Evolutionary conservation across 2,797 vertebrate species (phyloP).

Genomic region (Echiichthys vipera): DNA sequence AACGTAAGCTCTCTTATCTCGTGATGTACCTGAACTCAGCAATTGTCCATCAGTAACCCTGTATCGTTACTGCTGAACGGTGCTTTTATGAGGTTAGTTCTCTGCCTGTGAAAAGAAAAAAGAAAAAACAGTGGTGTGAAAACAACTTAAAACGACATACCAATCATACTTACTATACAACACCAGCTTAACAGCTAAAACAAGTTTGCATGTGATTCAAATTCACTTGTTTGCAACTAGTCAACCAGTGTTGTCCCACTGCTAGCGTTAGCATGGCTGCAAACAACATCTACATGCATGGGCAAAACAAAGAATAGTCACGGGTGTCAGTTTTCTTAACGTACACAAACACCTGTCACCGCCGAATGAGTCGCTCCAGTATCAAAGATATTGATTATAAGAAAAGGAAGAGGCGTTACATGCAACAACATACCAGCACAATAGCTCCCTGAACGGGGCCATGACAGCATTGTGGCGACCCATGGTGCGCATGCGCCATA

Average conservation of each 20-base stretch:
- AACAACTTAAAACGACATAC: background rate
- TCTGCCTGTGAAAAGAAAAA: slow-evolving; percentile 27
- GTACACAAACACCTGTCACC: accelerated
- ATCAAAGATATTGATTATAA: accelerated
- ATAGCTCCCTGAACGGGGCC: slow-evolving; percentile 59
- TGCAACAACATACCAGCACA: slow-evolving; percentile 65
- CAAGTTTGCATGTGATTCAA: background rate
- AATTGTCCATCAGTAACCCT: slow-evolving; percentile 34
- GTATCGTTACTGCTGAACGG: background rate
- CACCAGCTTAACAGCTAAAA: background rate
- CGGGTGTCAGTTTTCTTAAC: accelerated
- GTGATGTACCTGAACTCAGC: slow-evolving; percentile 67
- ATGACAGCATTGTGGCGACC: slow-evolving; percentile 38
- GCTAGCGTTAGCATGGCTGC: slow-evolving; percentile 62
- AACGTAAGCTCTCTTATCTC: background rate
- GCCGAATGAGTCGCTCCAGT: accelerated
- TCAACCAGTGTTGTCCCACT: slow-evolving; percentile 3
- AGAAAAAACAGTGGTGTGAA: background rate
- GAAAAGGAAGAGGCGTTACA: background rate
- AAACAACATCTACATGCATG: background rate
- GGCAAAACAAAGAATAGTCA: background rate
- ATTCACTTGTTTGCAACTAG: background rate
- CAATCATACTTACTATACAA: accelerated
- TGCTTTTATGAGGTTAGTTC: background rate
- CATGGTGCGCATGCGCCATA: slow-evolving; percentile 57